These are phyloP conservation scores for Chloropsis hardwickii DNA, from an alignment of 2,113 vertebrate species.

Conservation along the genomic window DNA sequence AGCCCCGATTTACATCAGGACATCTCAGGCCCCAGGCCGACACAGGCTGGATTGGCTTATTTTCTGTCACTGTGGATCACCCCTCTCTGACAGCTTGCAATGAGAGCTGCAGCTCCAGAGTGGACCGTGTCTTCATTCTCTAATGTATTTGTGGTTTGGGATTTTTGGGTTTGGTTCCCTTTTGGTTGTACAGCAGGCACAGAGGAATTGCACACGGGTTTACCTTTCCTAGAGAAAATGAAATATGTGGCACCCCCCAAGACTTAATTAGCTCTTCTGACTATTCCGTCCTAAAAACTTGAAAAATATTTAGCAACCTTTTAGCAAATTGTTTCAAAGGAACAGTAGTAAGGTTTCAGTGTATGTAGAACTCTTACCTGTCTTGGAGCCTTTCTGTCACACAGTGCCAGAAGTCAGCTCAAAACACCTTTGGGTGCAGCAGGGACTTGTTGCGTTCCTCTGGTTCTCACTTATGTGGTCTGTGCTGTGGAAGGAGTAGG, in stretches of 20 bases:
- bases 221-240: background rate
- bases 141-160: background rate
- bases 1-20: background rate
- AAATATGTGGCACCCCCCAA: background rate
- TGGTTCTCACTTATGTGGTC: fast-evolving
- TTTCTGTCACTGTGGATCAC: background rate
- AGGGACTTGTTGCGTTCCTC: background rate
- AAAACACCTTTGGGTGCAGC: fast-evolving
- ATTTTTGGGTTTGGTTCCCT: background rate
- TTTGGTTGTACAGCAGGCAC: background rate
- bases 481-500: background rate
- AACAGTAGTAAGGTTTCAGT: background rate
- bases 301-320: background rate
- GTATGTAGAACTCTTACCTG: background rate
- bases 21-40: background rate
- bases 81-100: background rate
- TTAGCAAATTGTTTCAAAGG: background rate
- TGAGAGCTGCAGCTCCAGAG: background rate
- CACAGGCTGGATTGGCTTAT: background rate
- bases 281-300: background rate
- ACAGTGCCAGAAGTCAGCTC: background rate
- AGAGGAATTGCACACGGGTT: fast-evolving
- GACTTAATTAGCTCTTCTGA: background rate
- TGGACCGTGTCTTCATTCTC: background rate
- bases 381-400: background rate